Conservation (phyloP, 2,113 vertebrate species). For the Bos javanicus region DNA sequence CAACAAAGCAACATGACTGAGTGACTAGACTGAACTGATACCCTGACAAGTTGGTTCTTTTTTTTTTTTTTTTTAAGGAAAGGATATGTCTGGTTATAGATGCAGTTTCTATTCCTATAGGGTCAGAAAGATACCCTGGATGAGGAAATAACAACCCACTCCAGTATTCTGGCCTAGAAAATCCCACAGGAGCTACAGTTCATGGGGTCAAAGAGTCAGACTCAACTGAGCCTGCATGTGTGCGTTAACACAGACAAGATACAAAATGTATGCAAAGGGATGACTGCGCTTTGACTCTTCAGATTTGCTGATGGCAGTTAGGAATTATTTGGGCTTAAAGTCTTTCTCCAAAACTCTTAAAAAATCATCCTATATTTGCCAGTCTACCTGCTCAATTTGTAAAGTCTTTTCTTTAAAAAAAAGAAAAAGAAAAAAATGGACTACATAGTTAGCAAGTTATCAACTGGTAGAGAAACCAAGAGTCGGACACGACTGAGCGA, state of each 20-base stretch:
- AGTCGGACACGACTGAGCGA: rapidly evolving
- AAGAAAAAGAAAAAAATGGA: neutral
- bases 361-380: neutral
- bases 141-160: neutral
- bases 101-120: neutral
- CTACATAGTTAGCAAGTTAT: neutral
- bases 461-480: neutral
- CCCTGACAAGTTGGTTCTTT: neutral
- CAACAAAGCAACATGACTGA: rapidly evolving
- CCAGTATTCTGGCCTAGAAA: neutral
- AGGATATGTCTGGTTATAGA: neutral
- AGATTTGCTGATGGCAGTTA: neutral
- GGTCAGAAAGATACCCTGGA: neutral
- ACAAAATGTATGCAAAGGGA: neutral
- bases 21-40: neutral
- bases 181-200: neutral
- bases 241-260: neutral
- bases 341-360: neutral
- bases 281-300: neutral
- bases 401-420: neutral
- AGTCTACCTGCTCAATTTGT: neutral
- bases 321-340: neutral
- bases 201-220: rapidly evolving
- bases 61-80: neutral
- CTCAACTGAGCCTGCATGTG: neutral